Conservation (phyloP, 2,888 invertebrate species). For the Lasioglossum villosulum region DNA sequence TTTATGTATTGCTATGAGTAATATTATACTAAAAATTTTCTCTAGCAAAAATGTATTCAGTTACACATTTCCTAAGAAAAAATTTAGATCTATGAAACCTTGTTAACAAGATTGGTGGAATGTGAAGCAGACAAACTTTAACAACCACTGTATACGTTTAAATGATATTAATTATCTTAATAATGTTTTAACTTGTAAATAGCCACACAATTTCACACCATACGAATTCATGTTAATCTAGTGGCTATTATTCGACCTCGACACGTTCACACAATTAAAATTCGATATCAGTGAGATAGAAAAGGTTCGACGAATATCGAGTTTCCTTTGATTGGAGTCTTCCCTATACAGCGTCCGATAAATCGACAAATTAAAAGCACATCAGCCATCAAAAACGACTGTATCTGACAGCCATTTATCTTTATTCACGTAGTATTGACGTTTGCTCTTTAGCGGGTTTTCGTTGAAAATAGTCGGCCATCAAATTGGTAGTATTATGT, state of each 20-base stretch:
- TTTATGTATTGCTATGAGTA: too few species aligned
- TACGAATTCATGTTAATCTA: not conserved
- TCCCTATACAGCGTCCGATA: not conserved
- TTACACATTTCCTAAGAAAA: not conserved
- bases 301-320: not conserved
- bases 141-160: not conserved
- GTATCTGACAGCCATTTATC: not conserved
- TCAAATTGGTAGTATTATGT: constrained; percentile 8
- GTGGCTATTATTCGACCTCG: not conserved
- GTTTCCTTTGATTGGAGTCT: not conserved
- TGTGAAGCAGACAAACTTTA: not conserved
- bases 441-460: not conserved
- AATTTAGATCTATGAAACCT: not conserved
- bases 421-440: constrained; percentile 2
- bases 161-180: not conserved
- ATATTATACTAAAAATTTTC: too few species aligned
- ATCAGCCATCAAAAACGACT: not conserved
- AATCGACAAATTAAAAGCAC: constrained; percentile 6
- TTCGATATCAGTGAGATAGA: not conserved
- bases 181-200: not conserved
- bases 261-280: not conserved
- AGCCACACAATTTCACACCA: not conserved
- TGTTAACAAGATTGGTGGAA: not conserved
- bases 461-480: not conserved
- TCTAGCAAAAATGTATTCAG: not conserved